Evolutionary conservation across 2,888 invertebrate species (phyloP).

Genomic region (Papilio protenor): DNA sequence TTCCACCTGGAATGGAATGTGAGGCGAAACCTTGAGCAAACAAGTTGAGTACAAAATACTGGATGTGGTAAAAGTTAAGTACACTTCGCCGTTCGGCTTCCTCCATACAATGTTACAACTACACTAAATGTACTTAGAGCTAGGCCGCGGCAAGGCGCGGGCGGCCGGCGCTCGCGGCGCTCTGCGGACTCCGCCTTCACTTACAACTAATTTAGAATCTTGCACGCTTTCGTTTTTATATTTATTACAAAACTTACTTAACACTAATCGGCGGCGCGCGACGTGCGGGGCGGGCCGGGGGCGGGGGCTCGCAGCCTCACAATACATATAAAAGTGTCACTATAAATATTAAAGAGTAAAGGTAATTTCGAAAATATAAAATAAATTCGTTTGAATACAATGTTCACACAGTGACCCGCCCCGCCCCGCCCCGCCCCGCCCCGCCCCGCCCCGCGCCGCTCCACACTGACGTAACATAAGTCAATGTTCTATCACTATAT

Average conservation of each 20-base stretch:
- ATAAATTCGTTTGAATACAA: background rate
- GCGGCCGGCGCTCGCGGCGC: constrained; percentile 52
- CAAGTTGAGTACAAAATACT: constrained; percentile 46
- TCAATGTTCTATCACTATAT: background rate
- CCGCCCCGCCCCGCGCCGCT: no score
- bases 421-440: no score
- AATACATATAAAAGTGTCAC: background rate
- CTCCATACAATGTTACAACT: background rate
- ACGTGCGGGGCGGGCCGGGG: background rate
- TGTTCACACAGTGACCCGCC: no score
- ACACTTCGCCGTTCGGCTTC: constrained; percentile 45
- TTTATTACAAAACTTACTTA: constrained; percentile 45
- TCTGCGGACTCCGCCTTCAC: constrained; percentile 63
- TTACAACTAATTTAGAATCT: constrained; percentile 77
- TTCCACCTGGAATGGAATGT: constrained; percentile 50
- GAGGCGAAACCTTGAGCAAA: constrained; percentile 51
- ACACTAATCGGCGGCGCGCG: background rate
- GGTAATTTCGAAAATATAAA: background rate
- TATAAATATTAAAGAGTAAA: constrained; percentile 5
- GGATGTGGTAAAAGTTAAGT: constrained; percentile 49
- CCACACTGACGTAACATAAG: no score
- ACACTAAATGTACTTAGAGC: constrained; percentile 34
- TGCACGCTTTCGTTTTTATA: constrained; percentile 70
- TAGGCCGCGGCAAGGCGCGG: constrained; percentile 61
- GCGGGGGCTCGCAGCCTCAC: background rate